A percentile compares a stretch with the other conserved stretches of the same genome.
Evolutionary conservation across 2,113 vertebrate species (phyloP).

Genomic region (Megaceryle maxima): DNA sequence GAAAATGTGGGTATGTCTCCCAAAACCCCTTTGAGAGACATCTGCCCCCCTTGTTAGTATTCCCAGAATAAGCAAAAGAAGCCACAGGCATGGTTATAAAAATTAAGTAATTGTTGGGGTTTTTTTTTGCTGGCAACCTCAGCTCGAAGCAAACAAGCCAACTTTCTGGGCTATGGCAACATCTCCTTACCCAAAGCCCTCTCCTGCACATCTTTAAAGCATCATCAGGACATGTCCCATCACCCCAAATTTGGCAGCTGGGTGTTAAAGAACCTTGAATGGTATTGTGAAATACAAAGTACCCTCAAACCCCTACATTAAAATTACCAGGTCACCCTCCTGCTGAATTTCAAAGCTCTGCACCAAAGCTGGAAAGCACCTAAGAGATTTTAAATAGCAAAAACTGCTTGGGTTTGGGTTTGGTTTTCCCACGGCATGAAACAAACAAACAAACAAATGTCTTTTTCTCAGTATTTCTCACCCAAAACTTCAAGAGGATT

Average conservation of each 20-base stretch:
- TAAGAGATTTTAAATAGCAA: neutral
- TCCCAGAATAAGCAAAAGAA: neutral
- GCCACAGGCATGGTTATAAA: rapidly evolving
- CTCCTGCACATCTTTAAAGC: rapidly evolving
- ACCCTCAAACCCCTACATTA: neutral
- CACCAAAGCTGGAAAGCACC: neutral
- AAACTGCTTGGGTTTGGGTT: rapidly evolving
- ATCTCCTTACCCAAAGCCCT: neutral
- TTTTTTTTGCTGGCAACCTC: neutral
- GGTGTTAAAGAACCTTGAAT: too few species aligned
- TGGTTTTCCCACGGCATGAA: neutral
- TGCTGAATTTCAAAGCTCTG: neutral
- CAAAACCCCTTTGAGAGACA: neutral
- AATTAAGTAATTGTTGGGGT: neutral
- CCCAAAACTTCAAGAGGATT: neutral
- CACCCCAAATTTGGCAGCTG: neutral
- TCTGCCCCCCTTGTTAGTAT: neutral
- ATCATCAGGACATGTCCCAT: too few species aligned
- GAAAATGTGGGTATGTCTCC: neutral
- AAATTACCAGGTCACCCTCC: neutral
- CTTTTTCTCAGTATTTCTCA: neutral
- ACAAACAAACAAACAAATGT: neutral
- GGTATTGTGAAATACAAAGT: neutral
- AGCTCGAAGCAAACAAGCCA: rapidly evolving
- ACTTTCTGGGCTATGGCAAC: neutral